phyloP scores from a whole-genome alignment of 1,140 invertebrate genomes.

The Elymnias hypermnestra region DNA sequence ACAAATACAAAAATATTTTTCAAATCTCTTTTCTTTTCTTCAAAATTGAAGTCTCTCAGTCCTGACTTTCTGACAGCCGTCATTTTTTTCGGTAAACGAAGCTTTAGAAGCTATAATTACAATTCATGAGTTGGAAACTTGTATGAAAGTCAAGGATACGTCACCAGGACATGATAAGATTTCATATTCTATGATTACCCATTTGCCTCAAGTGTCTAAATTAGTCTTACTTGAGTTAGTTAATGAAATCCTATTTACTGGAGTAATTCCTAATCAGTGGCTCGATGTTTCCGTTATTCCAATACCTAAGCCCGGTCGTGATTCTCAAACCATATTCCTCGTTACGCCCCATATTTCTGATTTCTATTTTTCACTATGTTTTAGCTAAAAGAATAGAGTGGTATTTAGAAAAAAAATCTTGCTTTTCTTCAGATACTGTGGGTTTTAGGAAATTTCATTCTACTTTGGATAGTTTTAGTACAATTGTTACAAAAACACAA shows the following conservation, averaged over 20 bases:
- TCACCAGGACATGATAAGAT: constrained; percentile 20
- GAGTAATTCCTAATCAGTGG: constrained; percentile 19
- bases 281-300: constrained; percentile 8
- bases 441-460: neutral
- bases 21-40: no score
- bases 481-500: no score
- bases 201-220: no score
- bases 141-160: constrained; percentile 22
- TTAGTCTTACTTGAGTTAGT: constrained; percentile 13
- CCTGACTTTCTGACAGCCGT: constrained; percentile 6
- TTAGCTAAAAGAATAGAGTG: no score
- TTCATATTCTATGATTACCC: no score
- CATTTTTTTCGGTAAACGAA: no score
- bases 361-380: constrained; percentile 19
- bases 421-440: no score
- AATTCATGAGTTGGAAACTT: constrained; percentile 19
- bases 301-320: constrained; percentile 15
- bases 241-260: constrained; percentile 8
- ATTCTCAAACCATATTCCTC: neutral
- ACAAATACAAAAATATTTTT: no score
- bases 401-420: constrained; percentile 11
- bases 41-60: neutral
- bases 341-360: constrained; percentile 19
- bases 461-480: neutral
- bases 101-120: constrained; percentile 4